Percentiles rank a stretch among this genome's conserved stretches.
phyloP scores from a whole-genome alignment of 2,113 vertebrate genomes.

The Rhizomys pruinosus region DNA sequence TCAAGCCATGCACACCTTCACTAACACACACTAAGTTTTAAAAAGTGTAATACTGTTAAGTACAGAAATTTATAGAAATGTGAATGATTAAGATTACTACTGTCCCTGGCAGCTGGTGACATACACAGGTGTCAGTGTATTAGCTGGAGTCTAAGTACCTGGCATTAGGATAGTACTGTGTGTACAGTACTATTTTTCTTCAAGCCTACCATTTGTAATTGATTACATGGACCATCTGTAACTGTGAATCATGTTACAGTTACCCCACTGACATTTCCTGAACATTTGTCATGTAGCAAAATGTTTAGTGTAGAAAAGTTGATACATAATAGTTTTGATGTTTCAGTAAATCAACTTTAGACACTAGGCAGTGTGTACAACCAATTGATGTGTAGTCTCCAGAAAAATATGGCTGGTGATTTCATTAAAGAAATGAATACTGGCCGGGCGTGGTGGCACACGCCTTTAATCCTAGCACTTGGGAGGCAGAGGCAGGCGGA shows the following conservation, averaged over 20 bases:
- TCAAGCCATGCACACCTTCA: not conserved
- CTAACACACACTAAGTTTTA: not conserved
- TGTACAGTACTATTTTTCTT: slow-evolving; percentile 44
- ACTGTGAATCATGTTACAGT: slow-evolving; percentile 56
- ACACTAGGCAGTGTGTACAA: not conserved
- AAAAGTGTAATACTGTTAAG: not conserved
- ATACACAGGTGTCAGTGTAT: slow-evolving; percentile 5
- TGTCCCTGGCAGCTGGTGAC: not conserved
- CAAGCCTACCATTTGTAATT: slow-evolving; percentile 62
- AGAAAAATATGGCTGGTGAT: not conserved
- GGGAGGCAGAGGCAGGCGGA: too few species aligned
- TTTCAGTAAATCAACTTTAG: slow-evolving; percentile 61
- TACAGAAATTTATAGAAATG: not conserved
- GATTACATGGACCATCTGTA: slow-evolving; percentile 61
- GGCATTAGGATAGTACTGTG: slow-evolving; percentile 34
- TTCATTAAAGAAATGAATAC: slow-evolving; percentile 12
- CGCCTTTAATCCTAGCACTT: too few species aligned
- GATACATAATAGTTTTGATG: slow-evolving; percentile 46
- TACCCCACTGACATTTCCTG: slow-evolving; percentile 62
- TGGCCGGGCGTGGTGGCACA: too few species aligned
- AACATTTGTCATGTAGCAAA: slow-evolving; percentile 63
- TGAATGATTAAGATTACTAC: not conserved
- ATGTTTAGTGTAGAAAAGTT: slow-evolving; percentile 46
- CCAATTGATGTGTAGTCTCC: not conserved
- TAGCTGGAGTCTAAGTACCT: slow-evolving; percentile 26